Base-by-base conservation (phyloP, 2,888 invertebrate genomes). In the Poecilus cupreus region DNA sequence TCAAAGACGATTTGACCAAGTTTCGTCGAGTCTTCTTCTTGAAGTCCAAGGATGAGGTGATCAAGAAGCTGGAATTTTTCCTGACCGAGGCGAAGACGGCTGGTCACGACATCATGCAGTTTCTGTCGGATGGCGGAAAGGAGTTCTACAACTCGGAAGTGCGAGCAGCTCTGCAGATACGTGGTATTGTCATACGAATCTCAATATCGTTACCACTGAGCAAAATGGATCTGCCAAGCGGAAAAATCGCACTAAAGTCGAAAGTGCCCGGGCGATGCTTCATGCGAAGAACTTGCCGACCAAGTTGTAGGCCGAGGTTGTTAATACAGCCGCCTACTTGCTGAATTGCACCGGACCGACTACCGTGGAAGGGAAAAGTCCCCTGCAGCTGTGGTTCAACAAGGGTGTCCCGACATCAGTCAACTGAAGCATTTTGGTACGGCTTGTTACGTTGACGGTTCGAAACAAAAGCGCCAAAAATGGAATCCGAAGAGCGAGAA, bases 1-100 rank as follows among this genome's bases (percentile, higher is more conserved):
- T 86, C 54, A 86, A 85, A 39, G 84, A 86, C 79, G 85, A 87
- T 79, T 86, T 83, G 46, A 82, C 84, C 3, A 83, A 84, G 54
- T 86, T 82, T 75, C 81, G 85, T 10, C 60, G 81, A n/a, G 84
- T 87, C 11, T 86, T 83, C 70, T 86, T 86, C 76, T 46, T 86
- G 11, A 84, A 84, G 82, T 80, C 10, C 20, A 83, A 82, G 51
- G 13, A 39, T 13, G 78, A 83, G 46, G 80, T 82, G n/a, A 32
- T 8, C 10, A 20, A 77, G 11, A 39, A 70, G n/a, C 43, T 82
- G 26, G 26, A 82, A 68, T 26, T 16, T 10, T 82, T 75, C 24
- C 10, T 77, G 18, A 70, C 54, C 18, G 80, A 83, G 64, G 37
- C 68, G 6, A 68, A 1, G 6, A 3, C 18, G 1, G 37, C 68